Base-by-base conservation (phyloP, 2,888 invertebrate genomes). In the Agonum fuliginosum region DNA sequence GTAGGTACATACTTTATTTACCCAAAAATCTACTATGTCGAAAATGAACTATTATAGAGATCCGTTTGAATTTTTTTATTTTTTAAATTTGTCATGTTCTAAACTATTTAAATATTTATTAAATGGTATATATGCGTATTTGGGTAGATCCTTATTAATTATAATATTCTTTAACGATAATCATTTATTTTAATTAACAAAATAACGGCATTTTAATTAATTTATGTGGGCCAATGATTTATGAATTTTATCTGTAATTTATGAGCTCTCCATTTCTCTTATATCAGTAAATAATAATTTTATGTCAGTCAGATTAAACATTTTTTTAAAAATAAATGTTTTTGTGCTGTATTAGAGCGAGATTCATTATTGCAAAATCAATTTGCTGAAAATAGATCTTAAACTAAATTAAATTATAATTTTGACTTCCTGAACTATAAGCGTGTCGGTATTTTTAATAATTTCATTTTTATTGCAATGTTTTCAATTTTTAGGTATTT, bases 181-280 rank as follows among this genome's bases (percentile, higher is more conserved):
- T 17, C 14, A 62, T 17, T 6, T 62, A 62, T 62, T 62, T 62
- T 62, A 62, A 62, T 62, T 54, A 54, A n/a, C 12, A 24, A 37
- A 54, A 24, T 54, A 54, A 54, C 54, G 22, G 24, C n/a, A 20
- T 17, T 48, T 48, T 48, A 62, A 62, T 62, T 62, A 62, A 30
- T 62, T 62, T 30, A 62, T 62, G 14, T 62, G 58, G 58, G 58
- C 58, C 58, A 62, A 62, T 62, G 58, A 30, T 62, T 62, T 62
- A 27, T 62, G 58, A 58, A 62, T 62, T 30, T 62, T 62, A 62
- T 62, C 58, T 12, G 46, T 17, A 46, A 12, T 54, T 54, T 54
- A 54, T 62, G 27, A 14, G 14, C 27, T 27, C 17, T 58, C 27
- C 5, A 51, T 19, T 20, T 51, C 8, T 54, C 20, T 54, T 12